Percentiles rank a stretch among this genome's conserved stretches.
phyloP scores from a whole-genome alignment of 1,140 invertebrate species.

The Panulirus ornatus region DNA sequence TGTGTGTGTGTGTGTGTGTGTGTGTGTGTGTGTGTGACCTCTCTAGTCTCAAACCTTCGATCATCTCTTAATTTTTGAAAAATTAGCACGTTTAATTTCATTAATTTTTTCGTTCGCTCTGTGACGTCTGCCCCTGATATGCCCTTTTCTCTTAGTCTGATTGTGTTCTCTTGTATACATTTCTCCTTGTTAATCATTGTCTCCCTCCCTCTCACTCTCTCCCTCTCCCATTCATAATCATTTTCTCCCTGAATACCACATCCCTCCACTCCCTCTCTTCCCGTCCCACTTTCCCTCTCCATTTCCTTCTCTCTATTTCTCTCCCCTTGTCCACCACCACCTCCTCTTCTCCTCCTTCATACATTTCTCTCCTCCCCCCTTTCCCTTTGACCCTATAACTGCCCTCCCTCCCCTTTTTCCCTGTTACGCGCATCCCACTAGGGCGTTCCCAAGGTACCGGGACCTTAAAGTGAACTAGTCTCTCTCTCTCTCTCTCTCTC shows the following conservation, averaged over 20 bases:
- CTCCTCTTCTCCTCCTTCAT: too few relatives aligned
- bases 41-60: too few relatives aligned
- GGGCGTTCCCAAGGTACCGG: neutral
- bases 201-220: neutral
- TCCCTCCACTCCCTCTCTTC: neutral
- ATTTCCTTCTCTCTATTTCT: neutral
- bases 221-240: neutral
- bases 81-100: too few relatives aligned
- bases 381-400: neutral
- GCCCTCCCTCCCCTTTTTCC: neutral
- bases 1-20: slow-evolving; percentile 31
- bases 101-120: too few relatives aligned
- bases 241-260: neutral
- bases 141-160: too few relatives aligned
- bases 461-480: neutral
- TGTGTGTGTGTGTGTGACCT: slow-evolving; percentile 5
- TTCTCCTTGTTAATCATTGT: too few relatives aligned
- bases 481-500: slow-evolving; percentile 40
- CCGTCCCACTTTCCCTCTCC: neutral
- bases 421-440: neutral
- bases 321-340: neutral
- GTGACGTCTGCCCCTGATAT: too few relatives aligned
- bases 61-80: too few relatives aligned
- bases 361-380: neutral
- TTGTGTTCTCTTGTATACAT: too few relatives aligned